Base-by-base conservation (phyloP, 2,888 invertebrate genomes). In the Papilio elwesi region DNA sequence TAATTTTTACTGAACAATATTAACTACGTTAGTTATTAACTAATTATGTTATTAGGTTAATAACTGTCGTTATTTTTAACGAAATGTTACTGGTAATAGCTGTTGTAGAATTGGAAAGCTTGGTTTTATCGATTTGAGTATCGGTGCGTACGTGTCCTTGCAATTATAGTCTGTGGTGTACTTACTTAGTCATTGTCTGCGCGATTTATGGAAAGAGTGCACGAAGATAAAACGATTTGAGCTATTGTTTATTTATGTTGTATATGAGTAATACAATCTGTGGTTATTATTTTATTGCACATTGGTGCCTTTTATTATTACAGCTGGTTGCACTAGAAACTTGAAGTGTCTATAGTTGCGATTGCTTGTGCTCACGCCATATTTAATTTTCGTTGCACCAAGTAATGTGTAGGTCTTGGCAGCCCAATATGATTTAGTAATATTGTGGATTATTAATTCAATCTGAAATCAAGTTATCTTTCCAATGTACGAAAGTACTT, bases 71-170 rank as follows among this genome's bases (percentile, higher is more conserved):
- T 59, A 38, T 59, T 12, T 57, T 7, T 38, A 3, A 59, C 13
- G n/a, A 38, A 57, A 38, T 8, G 55, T 57, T 57, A 38, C n/a
- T n/a, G n/a, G n/a, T 8, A 59, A 43, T 59, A 43, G n/a, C 2
- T 43, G 6, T 38, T 26, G 48, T 53, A 63, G 67, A 59, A 62
- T 62, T 59, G 36, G 48, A 63, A 68, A 72, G 67, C 67, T 68
- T 71, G 57, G 63, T 68, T 71, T 67, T 72, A 72, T 72, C 53
- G 68, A 72, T 72, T 72, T 47, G 62, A 53, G 68, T 63, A 43
- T 68, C 47, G 13, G 48, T 10, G 68, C 36, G 47, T 65, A 71
- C 65, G 66, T 71, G 71, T 72, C 68, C 68, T 72, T 71, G 71
- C 12, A 62, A 48, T 71, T 57, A 16, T 55, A 47, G 47, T 1